phyloP scores from a whole-genome alignment of 2,888 invertebrate species.

The Drosophila austrosaltans region DNA sequence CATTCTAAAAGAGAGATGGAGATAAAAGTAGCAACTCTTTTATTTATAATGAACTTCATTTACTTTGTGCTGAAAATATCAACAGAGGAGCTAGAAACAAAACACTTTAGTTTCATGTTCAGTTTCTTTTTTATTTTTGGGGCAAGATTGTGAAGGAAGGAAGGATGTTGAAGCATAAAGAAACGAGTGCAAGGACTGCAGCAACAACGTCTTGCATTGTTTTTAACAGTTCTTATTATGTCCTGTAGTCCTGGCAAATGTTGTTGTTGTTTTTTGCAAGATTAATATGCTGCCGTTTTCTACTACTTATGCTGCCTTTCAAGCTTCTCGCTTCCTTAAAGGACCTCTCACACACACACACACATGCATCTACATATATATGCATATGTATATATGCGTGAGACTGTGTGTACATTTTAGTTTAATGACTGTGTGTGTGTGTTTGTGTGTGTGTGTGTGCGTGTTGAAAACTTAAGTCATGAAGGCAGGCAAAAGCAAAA shows the following conservation, averaged over 20 bases:
- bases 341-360: constrained; percentile 41
- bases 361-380: background rate
- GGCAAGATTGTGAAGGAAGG: constrained; percentile 28
- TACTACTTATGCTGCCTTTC: constrained; percentile 75
- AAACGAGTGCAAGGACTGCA: constrained; percentile 50
- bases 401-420: constrained; percentile 37
- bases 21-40: background rate
- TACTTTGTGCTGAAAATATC: constrained; percentile 51
- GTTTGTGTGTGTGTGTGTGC: constrained; percentile 29
- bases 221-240: constrained; percentile 38
- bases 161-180: constrained; percentile 29
- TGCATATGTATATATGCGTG: constrained; percentile 1
- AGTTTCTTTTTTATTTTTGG: constrained; percentile 37
- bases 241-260: background rate
- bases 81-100: constrained; percentile 23
- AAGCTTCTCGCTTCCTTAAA: constrained; percentile 53
- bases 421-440: constrained; percentile 53
- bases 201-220: constrained; percentile 41
- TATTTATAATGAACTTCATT: constrained; percentile 67
- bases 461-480: constrained; percentile 72
- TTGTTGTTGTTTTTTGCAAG: constrained; percentile 57
- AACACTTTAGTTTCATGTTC: constrained; percentile 60
- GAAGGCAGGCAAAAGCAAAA: constrained; percentile 48
- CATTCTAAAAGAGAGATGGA: background rate
- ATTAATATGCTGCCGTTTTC: constrained; percentile 77